These are phyloP conservation scores for Bryconaethiops microstoma DNA, from an alignment of 2,797 vertebrate genomes.

Conservation along the genomic window DNA sequence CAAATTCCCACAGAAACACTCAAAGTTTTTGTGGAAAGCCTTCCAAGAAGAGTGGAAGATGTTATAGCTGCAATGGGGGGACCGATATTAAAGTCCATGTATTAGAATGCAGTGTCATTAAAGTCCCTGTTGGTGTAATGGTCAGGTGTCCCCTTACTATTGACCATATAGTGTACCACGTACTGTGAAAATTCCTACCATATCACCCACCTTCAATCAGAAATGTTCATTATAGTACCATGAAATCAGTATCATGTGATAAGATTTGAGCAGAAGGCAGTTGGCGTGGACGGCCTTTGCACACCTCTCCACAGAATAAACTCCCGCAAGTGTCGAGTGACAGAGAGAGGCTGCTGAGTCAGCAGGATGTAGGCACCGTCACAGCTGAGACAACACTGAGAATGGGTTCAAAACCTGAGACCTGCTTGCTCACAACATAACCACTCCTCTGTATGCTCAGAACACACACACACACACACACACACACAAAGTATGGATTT, in stretches of 20 bases:
- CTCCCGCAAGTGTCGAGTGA: conserved; percentile 20
- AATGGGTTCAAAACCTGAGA: conserved; percentile 4
- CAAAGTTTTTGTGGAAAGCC: no score
- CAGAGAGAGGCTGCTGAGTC: conserved; percentile 32
- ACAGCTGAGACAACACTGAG: conserved; percentile 51
- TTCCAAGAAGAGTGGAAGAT: no score
- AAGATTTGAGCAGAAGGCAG: neutral
- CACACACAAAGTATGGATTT: no score
- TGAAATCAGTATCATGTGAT: neutral
- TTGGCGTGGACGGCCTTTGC: neutral
- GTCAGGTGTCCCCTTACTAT: no score
- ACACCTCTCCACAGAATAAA: neutral
- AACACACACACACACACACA: conserved; percentile 18
- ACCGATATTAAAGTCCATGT: no score
- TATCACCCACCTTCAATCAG: neutral
- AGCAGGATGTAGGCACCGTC: conserved; percentile 39
- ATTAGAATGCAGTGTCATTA: no score
- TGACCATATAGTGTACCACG: no score
- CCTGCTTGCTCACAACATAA: conserved; percentile 22
- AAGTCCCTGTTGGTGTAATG: no score
- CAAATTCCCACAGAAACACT: no score
- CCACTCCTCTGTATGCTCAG: neutral
- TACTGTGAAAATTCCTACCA: neutral
- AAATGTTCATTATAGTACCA: neutral
- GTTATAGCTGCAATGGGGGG: no score